These are phyloP conservation scores for Sternarchorhynchus goeldii DNA, from an alignment of 2,797 vertebrate genomes.

Conservation along the genomic window DNA sequence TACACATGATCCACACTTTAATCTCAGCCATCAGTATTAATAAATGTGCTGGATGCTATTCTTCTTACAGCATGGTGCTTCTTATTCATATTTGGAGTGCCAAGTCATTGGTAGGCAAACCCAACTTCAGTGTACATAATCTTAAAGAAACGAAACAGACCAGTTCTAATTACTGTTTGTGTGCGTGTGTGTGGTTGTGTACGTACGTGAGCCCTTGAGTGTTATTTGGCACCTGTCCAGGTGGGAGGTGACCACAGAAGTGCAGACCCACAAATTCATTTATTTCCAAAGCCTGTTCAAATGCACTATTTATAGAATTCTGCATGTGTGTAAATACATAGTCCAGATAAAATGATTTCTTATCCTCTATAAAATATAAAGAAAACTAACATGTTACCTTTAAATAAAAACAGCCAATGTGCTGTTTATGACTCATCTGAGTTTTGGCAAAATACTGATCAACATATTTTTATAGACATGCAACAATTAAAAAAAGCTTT, in stretches of 20 bases:
- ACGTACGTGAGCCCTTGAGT: constrained; percentile 68
- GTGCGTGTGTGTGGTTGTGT: constrained; percentile 5
- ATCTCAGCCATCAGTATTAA: too few relatives aligned
- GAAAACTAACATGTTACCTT: too few relatives aligned
- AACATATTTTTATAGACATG: too few relatives aligned
- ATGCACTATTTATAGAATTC: neutral
- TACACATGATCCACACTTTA: neutral
- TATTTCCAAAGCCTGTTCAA: constrained; percentile 82
- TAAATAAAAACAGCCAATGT: too few relatives aligned
- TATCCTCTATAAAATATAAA: too few relatives aligned
- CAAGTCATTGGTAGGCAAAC: neutral
- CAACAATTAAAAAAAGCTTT: too few relatives aligned
- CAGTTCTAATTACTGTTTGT: neutral
- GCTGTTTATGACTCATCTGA: too few relatives aligned
- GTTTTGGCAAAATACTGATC: too few relatives aligned
- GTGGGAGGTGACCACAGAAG: constrained; percentile 68
- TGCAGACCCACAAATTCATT: constrained; percentile 83
- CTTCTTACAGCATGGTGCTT: neutral
- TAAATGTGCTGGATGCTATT: too few relatives aligned
- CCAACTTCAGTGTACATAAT: neutral
- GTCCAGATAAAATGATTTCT: too few relatives aligned
- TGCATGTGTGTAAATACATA: neutral
- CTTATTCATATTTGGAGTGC: neutral
- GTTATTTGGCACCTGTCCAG: constrained; percentile 5
- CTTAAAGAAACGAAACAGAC: neutral